Conservation (phyloP, 2,113 vertebrate genomes). For the Hassar affinis region DNA sequence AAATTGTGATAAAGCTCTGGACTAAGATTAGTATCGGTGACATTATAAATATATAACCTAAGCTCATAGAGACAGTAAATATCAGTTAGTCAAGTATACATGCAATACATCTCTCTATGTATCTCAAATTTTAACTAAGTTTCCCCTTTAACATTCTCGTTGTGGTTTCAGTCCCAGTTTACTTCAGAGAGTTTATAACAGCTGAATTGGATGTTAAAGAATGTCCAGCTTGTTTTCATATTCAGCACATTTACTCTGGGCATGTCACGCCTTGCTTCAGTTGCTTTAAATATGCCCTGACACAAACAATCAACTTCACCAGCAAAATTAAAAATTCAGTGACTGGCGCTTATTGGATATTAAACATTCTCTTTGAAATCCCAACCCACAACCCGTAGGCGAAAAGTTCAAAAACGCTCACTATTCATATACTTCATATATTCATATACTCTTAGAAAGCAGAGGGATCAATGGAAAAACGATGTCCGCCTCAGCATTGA, state of each 20-base stretch:
- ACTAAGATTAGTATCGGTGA: conserved; percentile 2
- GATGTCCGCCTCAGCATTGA: too few species aligned
- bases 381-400: not conserved
- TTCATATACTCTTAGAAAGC: not conserved
- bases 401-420: not conserved
- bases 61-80: not conserved
- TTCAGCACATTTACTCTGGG: not conserved
- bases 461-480: not conserved
- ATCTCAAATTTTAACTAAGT: not conserved
- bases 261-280: not conserved
- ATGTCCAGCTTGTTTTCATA: not conserved
- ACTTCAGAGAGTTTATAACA: not conserved
- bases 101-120: not conserved
- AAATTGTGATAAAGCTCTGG: conserved; percentile 21
- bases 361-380: not conserved
- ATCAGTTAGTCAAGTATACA: not conserved
- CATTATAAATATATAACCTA: not conserved
- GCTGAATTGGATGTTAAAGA: not conserved
- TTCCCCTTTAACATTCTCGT: not conserved
- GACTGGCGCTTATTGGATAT: not conserved
- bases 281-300: not conserved
- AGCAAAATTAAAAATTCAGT: not conserved
- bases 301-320: not conserved
- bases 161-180: not conserved
- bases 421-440: too few species aligned